A percentile compares a stretch with the other conserved stretches of the same genome.
These are phyloP conservation scores for Megaceryle alcyon DNA, from an alignment of 2,797 vertebrate species.

Conservation along the genomic window DNA sequence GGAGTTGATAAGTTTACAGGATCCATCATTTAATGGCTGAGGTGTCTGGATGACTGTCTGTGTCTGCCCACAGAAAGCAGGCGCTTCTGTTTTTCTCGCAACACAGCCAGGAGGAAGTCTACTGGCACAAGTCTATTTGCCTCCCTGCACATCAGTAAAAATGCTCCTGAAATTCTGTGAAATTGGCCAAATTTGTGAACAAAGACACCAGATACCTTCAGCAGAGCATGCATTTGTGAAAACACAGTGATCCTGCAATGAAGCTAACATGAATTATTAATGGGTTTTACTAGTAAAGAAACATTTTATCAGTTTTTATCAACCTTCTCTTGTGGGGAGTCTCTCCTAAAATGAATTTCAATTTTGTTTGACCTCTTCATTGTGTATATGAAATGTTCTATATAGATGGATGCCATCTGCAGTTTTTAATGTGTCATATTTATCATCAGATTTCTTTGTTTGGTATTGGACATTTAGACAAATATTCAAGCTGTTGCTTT, in stretches of 20 bases:
- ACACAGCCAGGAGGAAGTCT: neutral
- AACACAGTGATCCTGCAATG: neutral
- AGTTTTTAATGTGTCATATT: neutral
- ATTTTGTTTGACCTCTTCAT: neutral
- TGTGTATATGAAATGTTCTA: neutral
- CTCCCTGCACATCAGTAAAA: neutral
- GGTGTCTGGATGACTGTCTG: neutral
- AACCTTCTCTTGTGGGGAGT: neutral
- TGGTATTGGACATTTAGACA: neutral
- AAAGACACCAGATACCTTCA: neutral
- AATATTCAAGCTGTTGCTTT: neutral
- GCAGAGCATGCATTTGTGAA: neutral
- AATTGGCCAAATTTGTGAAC: neutral
- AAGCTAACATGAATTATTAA: neutral
- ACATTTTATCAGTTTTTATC: neutral
- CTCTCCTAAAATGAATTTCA: neutral
- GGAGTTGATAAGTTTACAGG: neutral
- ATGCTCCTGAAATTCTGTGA: neutral
- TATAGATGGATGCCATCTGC: neutral
- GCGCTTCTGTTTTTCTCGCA: fast-evolving
- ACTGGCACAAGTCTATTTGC: neutral
- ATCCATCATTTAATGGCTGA: neutral
- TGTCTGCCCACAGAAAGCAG: neutral
- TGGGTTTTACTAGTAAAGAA: neutral
- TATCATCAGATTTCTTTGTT: neutral